Percentiles rank a stretch among this genome's conserved stretches.
phyloP scores from a whole-genome alignment of 2,113 vertebrate species.

The Bothrops jararaca region DNA sequence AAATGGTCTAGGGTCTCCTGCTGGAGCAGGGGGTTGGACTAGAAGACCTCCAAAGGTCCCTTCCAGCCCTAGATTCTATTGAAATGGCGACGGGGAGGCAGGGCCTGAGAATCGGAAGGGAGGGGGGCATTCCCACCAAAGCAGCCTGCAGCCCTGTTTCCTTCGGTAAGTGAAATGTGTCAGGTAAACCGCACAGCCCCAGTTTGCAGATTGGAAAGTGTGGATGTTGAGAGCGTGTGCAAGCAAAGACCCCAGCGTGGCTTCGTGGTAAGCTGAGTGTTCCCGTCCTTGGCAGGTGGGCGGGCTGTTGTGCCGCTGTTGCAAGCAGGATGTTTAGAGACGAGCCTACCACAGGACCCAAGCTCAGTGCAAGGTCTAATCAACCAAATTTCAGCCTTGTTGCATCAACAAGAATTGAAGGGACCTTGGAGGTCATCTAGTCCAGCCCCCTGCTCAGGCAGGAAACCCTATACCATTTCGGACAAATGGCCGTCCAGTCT shows the following conservation, averaged over 20 bases:
- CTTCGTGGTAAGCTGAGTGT: background rate
- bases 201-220: background rate
- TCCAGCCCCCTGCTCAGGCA: no score
- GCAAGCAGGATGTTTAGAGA: background rate
- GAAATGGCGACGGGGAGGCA: background rate
- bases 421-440: no score
- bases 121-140: background rate
- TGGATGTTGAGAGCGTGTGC: background rate
- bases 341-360: background rate
- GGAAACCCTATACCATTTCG: no score
- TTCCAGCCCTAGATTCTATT: no score
- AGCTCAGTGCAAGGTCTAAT: background rate
- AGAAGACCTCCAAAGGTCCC: no score
- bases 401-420: background rate
- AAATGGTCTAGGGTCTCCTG: no score
- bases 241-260: background rate
- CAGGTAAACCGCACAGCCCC: background rate
- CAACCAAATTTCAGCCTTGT: background rate
- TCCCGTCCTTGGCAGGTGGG: background rate
- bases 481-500: no score
- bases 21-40: no score
- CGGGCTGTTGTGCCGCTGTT: rapidly evolving
- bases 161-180: background rate
- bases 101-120: background rate
- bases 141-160: background rate